Conservation (phyloP, 2,113 vertebrate species). For the Rhadina sibilatrix region DNA sequence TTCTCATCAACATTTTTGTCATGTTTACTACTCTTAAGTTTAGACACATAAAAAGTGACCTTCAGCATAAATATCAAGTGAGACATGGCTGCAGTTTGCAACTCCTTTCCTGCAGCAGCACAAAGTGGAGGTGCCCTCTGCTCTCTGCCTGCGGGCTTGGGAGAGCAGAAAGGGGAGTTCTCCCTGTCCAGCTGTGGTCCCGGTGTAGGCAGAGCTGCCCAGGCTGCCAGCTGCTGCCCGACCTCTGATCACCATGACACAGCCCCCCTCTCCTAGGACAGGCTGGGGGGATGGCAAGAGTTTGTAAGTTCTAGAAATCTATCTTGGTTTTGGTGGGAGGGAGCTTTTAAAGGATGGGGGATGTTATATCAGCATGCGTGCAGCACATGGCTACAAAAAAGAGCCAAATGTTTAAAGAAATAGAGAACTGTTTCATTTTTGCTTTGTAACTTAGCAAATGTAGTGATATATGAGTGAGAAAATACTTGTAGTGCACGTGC, state of each 20-base stretch:
- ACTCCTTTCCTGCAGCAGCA: background rate
- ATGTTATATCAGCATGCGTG: background rate
- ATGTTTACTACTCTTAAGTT: background rate
- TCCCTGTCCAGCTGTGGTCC: background rate
- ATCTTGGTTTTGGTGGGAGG: background rate
- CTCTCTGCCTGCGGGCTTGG: background rate
- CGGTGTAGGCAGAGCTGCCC: accelerated
- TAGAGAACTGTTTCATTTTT: background rate
- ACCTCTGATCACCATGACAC: background rate
- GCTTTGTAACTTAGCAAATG: background rate
- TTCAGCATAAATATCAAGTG: background rate
- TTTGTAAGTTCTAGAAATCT: background rate
- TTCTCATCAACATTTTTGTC: background rate
- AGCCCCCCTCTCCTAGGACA: background rate
- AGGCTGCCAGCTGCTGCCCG: background rate
- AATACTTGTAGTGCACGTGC: background rate
- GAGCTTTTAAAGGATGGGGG: background rate
- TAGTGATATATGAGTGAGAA: background rate
- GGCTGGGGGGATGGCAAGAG: accelerated
- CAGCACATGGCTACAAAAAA: background rate
- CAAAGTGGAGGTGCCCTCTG: accelerated
- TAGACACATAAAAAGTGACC: background rate
- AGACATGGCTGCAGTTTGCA: background rate
- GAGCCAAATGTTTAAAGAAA: background rate
- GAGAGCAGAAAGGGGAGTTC: background rate